These are phyloP conservation scores for Tupaia chinensis DNA, from an alignment of 2,113 vertebrate genomes.

Conservation along the genomic window DNA sequence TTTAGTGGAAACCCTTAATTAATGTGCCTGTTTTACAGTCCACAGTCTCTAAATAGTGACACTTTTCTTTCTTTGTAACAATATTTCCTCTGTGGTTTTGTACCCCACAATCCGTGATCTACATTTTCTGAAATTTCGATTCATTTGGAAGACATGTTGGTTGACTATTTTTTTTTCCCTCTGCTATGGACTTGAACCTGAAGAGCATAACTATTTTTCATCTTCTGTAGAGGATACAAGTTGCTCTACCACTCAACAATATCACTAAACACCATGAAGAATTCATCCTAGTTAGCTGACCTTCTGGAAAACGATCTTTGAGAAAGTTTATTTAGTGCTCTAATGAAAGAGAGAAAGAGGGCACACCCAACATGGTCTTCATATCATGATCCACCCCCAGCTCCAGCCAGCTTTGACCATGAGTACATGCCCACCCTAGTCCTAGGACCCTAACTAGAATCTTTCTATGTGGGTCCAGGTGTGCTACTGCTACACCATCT, in stretches of 20 bases:
- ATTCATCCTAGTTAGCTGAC: neutral
- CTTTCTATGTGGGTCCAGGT: too few species aligned
- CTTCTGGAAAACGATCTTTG: neutral
- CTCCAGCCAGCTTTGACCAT: too few species aligned
- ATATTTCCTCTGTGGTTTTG: neutral
- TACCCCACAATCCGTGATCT: neutral
- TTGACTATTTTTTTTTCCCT: constrained; percentile 19
- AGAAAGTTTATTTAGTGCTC: too few species aligned
- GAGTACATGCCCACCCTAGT: too few species aligned
- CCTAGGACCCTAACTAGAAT: too few species aligned
- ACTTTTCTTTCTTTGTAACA: neutral
- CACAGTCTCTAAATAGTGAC: neutral
- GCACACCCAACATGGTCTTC: too few species aligned
- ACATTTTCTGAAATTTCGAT: neutral
- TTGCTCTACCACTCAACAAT: neutral
- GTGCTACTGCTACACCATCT: too few species aligned
- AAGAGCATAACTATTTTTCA: neutral
- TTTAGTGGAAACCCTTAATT: constrained; percentile 19
- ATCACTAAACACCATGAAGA: neutral
- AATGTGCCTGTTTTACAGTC: neutral
- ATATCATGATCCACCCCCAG: too few species aligned
- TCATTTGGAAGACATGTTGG: neutral
- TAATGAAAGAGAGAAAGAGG: too few species aligned
- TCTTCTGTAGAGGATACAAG: neutral
- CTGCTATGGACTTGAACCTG: neutral